Evolutionary conservation across 2,888 invertebrate genomes (phyloP).

Genomic region (Junonia oenone): DNA sequence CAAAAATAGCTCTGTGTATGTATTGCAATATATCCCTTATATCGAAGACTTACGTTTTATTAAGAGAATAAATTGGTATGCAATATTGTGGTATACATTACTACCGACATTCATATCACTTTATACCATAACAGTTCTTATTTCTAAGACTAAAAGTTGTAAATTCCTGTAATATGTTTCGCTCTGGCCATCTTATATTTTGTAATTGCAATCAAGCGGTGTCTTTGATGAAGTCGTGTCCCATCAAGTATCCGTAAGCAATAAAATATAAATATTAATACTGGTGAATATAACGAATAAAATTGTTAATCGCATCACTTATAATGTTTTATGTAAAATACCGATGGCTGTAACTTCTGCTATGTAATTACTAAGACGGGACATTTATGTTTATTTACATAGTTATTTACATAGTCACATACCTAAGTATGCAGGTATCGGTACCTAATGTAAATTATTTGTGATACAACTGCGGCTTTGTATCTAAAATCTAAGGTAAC

Average conservation of each 20-base stretch:
- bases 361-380: not conserved
- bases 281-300: constrained; percentile 15
- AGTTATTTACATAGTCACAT: not conserved
- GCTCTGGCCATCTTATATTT: constrained; percentile 10
- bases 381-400: not conserved
- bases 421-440: too few species aligned
- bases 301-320: constrained; percentile 15
- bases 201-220: constrained; percentile 31
- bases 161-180: not conserved
- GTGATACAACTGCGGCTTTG: too few species aligned
- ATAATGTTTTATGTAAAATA: constrained; percentile 9
- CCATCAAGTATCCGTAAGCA: constrained; percentile 31
- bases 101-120: not conserved
- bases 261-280: constrained; percentile 34
- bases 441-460: too few species aligned
- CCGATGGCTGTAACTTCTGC: not conserved
- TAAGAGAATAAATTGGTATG: not conserved
- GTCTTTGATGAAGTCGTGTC: constrained; percentile 31
- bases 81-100: not conserved
- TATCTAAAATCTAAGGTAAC: too few species aligned
- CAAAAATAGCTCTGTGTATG: too few species aligned
- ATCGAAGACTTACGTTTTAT: not conserved
- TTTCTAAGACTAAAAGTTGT: not conserved
- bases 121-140: not conserved
- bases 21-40: not conserved